These are phyloP conservation scores for Rhabdornis inornatus DNA, from an alignment of 2,113 vertebrate genomes.

Conservation along the genomic window DNA sequence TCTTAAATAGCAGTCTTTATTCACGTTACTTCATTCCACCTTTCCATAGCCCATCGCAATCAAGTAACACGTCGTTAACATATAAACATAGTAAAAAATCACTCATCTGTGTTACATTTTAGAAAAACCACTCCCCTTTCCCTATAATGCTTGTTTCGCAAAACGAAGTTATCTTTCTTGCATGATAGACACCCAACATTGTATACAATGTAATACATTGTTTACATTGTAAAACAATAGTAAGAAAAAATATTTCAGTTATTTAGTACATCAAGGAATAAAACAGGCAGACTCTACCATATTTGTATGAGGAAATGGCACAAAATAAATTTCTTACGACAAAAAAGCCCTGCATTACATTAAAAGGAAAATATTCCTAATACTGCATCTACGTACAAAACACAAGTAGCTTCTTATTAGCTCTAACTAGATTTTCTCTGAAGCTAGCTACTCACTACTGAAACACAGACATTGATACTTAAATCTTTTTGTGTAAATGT, in stretches of 20 bases:
- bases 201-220: too few relatives aligned
- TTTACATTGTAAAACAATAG: not conserved
- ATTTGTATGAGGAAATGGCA: not conserved
- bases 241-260: not conserved
- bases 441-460: slow-evolving; percentile 51
- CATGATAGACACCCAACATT: not conserved
- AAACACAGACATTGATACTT: slow-evolving; percentile 53
- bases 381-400: not conserved
- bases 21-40: not conserved
- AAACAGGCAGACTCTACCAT: not conserved
- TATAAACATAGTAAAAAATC: not conserved
- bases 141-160: rapidly evolving
- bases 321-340: not conserved
- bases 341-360: slow-evolving; percentile 29
- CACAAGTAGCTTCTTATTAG: slow-evolving; percentile 41
- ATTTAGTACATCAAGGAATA: not conserved
- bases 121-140: not conserved
- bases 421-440: slow-evolving; percentile 65
- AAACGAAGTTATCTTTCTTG: not conserved
- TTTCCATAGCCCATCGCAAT: not conserved
- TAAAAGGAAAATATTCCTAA: slow-evolving; percentile 23
- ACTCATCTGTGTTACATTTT: not conserved
- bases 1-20: not conserved
- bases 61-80: slow-evolving; percentile 1
- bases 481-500: slow-evolving; percentile 62